Evolutionary conservation across 2,113 vertebrate genomes (phyloP).

Genomic region (Podarcis cretensis): DNA sequence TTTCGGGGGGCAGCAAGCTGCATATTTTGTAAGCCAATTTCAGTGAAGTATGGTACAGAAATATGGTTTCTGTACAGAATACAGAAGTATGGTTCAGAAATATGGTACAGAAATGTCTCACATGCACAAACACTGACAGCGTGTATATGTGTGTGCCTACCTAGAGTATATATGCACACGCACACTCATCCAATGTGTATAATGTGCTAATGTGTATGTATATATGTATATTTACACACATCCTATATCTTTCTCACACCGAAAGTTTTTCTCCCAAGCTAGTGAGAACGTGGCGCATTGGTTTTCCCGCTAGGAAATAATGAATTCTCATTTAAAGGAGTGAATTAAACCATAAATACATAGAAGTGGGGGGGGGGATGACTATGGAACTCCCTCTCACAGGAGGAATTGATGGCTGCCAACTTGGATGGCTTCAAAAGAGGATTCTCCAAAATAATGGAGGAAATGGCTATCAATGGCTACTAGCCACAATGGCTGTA

Average conservation of each 20-base stretch:
- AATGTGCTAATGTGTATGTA: slow-evolving; percentile 40
- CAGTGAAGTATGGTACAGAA: slow-evolving; percentile 61
- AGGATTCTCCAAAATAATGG: too few relatives aligned
- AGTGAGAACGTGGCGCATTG: slow-evolving; percentile 73
- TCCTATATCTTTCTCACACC: slow-evolving; percentile 66
- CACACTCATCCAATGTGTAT: slow-evolving; percentile 55
- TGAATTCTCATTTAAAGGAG: slow-evolving; percentile 70
- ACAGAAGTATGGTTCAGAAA: too few relatives aligned
- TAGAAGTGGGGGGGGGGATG: slow-evolving; percentile 53
- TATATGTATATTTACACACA: slow-evolving; percentile 63
- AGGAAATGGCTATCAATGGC: too few relatives aligned
- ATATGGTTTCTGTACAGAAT: too few relatives aligned
- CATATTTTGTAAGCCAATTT: slow-evolving; percentile 78
- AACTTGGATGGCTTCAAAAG: too few relatives aligned
- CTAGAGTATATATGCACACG: slow-evolving; percentile 69
- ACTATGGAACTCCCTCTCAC: too few relatives aligned
- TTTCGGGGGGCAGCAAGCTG: slow-evolving; percentile 51
- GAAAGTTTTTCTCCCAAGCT: slow-evolving; percentile 71
- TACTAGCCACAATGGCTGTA: too few relatives aligned
- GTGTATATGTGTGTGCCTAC: slow-evolving; percentile 68
- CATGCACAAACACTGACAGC: slow-evolving; percentile 72
- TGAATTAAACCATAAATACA: slow-evolving; percentile 74
- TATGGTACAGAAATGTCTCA: slow-evolving; percentile 72
- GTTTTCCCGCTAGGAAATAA: slow-evolving; percentile 64
- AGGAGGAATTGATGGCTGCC: too few relatives aligned